A percentile compares a stretch with the other conserved stretches of the same genome.
Conservation (phyloP, 2,797 vertebrate species). For the Phrynocephalus forsythii region DNA sequence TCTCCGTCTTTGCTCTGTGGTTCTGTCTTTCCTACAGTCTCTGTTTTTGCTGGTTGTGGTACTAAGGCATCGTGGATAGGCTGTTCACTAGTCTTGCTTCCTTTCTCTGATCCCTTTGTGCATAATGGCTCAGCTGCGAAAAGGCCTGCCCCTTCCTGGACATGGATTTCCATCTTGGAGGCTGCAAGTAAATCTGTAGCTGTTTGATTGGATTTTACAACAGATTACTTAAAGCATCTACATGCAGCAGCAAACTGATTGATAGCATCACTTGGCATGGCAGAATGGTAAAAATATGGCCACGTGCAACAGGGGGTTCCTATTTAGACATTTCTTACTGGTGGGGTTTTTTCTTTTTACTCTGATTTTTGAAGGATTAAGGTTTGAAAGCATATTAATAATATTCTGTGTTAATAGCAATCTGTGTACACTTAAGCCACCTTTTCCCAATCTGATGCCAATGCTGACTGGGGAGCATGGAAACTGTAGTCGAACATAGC, state of each 20-base stretch:
- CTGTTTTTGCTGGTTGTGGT: conserved; percentile 82
- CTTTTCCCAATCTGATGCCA: neutral
- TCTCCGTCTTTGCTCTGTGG: conserved; percentile 67
- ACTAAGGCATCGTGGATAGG: conserved; percentile 83
- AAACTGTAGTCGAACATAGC: neutral
- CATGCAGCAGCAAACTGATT: conserved; percentile 73
- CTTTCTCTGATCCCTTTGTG: conserved; percentile 83
- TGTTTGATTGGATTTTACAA: conserved; percentile 85
- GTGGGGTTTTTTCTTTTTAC: conserved; percentile 36
- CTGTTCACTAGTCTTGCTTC: conserved; percentile 83
- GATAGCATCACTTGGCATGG: conserved; percentile 68
- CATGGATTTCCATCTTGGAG: conserved; percentile 95
- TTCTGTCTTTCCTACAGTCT: conserved; percentile 69
- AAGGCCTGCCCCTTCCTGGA: conserved; percentile 80
- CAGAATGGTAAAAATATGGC: conserved; percentile 66
- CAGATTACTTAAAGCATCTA: conserved; percentile 74
- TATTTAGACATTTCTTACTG: conserved; percentile 67
- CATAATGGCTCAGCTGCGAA: conserved; percentile 80
- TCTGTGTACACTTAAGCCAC: conserved; percentile 11
- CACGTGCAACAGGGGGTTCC: conserved; percentile 76
- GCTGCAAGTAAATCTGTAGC: conserved; percentile 98
- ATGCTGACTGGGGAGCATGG: neutral
- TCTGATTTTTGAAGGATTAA: conserved; percentile 35
- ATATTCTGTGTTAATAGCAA: conserved; percentile 34
- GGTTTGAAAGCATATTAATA: conserved; percentile 14